Evolutionary conservation across 2,797 vertebrate genomes (phyloP).

Genomic region (Hoplostethus atlanticus): DNA sequence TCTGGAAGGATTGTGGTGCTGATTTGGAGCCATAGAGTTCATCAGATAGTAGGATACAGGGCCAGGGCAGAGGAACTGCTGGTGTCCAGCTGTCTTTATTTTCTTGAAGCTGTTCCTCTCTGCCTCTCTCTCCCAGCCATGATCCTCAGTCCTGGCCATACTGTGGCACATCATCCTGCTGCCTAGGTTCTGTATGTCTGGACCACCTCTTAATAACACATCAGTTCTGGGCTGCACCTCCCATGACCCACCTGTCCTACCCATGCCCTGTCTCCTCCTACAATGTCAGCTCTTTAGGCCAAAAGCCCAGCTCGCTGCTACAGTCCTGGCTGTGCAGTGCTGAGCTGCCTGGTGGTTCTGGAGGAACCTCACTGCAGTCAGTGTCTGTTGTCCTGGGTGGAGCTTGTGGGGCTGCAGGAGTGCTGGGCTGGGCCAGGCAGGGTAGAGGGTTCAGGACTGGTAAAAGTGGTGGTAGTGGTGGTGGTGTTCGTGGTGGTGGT

Average conservation of each 20-base stretch:
- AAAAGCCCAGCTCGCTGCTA: neutral
- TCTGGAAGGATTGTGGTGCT: slow-evolving; percentile 62
- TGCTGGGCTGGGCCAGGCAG: slow-evolving; percentile 30
- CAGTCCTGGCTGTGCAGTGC: slow-evolving; percentile 2
- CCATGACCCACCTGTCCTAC: slow-evolving; percentile 40
- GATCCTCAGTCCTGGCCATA: slow-evolving; percentile 39
- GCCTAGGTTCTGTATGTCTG: slow-evolving; percentile 34
- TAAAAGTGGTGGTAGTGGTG: slow-evolving; percentile 99
- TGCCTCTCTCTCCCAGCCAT: slow-evolving; percentile 9
- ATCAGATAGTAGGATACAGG: slow-evolving; percentile 30
- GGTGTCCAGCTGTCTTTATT: slow-evolving; percentile 14
- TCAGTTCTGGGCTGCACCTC: slow-evolving; percentile 74
- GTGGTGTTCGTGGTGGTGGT: slow-evolving; percentile 98
- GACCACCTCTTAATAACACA: slow-evolving; percentile 59
- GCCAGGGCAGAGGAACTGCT: slow-evolving; percentile 9
- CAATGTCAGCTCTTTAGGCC: slow-evolving; percentile 23
- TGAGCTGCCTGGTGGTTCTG: slow-evolving; percentile 57
- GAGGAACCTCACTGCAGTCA: slow-evolving; percentile 81
- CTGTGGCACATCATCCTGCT: slow-evolving; percentile 33
- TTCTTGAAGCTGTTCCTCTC: slow-evolving; percentile 20
- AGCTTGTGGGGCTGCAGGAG: slow-evolving; percentile 17
- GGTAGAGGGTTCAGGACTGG: slow-evolving; percentile 88
- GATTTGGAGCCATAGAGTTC: slow-evolving; percentile 47
- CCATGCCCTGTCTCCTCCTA: slow-evolving; percentile 27
- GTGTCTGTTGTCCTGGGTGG: slow-evolving; percentile 50